These are phyloP conservation scores for Serranus cabrilla DNA, from an alignment of 2,797 vertebrate genomes.

Conservation along the genomic window DNA sequence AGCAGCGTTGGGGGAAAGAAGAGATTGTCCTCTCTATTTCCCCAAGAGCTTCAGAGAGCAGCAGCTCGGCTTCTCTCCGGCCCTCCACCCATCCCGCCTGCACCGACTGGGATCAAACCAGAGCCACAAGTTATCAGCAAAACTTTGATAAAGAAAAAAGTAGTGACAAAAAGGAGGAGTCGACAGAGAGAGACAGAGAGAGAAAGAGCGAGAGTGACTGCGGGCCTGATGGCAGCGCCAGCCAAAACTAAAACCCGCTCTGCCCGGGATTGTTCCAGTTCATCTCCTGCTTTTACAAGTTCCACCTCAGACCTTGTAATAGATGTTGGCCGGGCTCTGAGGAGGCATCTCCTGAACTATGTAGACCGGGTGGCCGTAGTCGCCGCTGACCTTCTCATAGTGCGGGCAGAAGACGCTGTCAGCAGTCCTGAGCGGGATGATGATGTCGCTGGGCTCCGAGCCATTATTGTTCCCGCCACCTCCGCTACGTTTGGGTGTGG, in stretches of 20 bases:
- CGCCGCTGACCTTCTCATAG: constrained; percentile 99
- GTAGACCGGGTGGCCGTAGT: constrained; percentile 99
- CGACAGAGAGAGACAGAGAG: constrained; percentile 51
- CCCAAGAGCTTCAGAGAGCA: constrained; percentile 52
- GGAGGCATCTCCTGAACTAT: constrained; percentile 99
- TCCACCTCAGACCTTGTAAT: constrained; percentile 96
- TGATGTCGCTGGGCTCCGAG: constrained; percentile 99
- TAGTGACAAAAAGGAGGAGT: constrained; percentile 67
- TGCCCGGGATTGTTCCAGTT: constrained; percentile 50
- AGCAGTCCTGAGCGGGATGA: constrained; percentile 98
- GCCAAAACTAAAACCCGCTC: constrained; percentile 53
- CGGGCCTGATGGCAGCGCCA: constrained; percentile 34
- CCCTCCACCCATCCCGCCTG: constrained; percentile 12
- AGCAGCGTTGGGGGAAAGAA: constrained; percentile 21
- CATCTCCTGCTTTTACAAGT: constrained; percentile 36
- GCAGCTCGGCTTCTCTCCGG: constrained; percentile 37
- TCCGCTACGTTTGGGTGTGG: constrained; percentile 93
- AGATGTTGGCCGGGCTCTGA: constrained; percentile 99
- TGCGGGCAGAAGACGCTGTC: constrained; percentile 99
- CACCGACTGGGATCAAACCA: constrained; percentile 28
- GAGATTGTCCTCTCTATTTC: constrained; percentile 39
- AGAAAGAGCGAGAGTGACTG: constrained; percentile 51
- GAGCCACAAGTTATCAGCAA: constrained; percentile 54
- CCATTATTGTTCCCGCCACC: constrained; percentile 93
- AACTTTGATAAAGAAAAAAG: constrained; percentile 60